Conservation (phyloP, 2,888 invertebrate genomes). For the Pammene aurita region DNA sequence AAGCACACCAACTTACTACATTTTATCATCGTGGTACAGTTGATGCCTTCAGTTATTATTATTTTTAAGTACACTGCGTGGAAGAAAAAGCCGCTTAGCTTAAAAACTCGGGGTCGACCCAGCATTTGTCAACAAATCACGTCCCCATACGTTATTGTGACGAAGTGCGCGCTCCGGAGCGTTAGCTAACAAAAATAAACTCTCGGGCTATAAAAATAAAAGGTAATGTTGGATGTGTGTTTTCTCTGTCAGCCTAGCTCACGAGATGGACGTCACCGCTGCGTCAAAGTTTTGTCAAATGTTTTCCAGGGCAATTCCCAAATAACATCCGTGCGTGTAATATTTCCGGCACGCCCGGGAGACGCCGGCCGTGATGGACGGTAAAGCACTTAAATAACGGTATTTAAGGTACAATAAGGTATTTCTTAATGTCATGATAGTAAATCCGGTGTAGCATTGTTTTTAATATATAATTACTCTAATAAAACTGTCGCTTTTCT, state of each 20-base stretch:
- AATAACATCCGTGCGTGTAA: slow-evolving; percentile 65
- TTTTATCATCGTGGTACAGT: slow-evolving; percentile 56
- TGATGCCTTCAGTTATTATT: slow-evolving; percentile 58
- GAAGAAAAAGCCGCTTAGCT: slow-evolving; percentile 57
- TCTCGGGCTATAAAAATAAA: slow-evolving; percentile 48
- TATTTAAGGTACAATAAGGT: slow-evolving; percentile 43
- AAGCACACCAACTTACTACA: slow-evolving; percentile 49
- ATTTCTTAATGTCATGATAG: neutral
- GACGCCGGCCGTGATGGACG: slow-evolving; percentile 10
- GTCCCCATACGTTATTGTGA: slow-evolving; percentile 60
- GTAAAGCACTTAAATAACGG: slow-evolving; percentile 45
- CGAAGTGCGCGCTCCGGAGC: slow-evolving; percentile 50
- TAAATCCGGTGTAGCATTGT: neutral
- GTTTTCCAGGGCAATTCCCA: slow-evolving; percentile 60
- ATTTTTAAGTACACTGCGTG: slow-evolving; percentile 60
- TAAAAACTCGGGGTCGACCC: slow-evolving; percentile 48
- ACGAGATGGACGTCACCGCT: slow-evolving; percentile 42
- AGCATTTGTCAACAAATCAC: slow-evolving; percentile 74
- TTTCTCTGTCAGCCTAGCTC: slow-evolving; percentile 28
- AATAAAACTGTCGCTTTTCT: too few species aligned
- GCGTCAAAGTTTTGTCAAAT: slow-evolving; percentile 65
- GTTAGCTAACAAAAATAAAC: slow-evolving; percentile 52
- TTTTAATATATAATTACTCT: too few species aligned
- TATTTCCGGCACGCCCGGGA: slow-evolving; percentile 52
- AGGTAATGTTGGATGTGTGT: slow-evolving; percentile 40